Percentiles rank a stretch among this genome's conserved stretches.
phyloP scores from a whole-genome alignment of 2,888 invertebrate species.

The Melitaea athalia region DNA sequence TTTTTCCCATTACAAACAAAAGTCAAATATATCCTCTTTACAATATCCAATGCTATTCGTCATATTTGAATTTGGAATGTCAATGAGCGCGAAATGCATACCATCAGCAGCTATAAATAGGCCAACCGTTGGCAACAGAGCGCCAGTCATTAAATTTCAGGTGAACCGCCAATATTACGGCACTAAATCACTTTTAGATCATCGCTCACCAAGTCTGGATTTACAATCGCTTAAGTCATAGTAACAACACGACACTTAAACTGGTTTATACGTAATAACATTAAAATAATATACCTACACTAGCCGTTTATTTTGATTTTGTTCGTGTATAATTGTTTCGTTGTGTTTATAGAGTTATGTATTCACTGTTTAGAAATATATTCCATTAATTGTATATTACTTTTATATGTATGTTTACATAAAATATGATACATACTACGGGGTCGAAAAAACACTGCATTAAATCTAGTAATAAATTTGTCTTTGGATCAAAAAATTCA shows the following conservation, averaged over 20 bases:
- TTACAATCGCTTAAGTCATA: constrained; percentile 15
- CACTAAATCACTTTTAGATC: constrained; percentile 41
- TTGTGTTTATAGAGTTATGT: too few species aligned
- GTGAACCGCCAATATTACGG: constrained; percentile 42
- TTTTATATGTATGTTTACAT: too few species aligned
- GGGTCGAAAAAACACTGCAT: too few species aligned
- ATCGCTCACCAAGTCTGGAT: constrained; percentile 15
- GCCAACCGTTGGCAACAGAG: constrained; percentile 42
- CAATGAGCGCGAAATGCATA: constrained; percentile 41
- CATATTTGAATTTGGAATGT: constrained; percentile 44
- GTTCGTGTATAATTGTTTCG: background rate
- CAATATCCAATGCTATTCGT: constrained; percentile 24
- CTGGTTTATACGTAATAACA: background rate
- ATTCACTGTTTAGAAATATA: too few species aligned
- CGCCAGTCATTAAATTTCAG: constrained; percentile 43
- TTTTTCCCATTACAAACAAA: too few species aligned
- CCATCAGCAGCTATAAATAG: constrained; percentile 41
- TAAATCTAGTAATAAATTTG: too few species aligned
- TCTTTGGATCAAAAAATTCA: too few species aligned
- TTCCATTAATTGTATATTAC: too few species aligned
- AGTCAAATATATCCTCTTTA: too few species aligned
- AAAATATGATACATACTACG: too few species aligned
- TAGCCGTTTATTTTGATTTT: background rate
- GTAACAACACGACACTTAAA: constrained; percentile 1
- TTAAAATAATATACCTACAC: background rate